Percentiles rank a stretch among this genome's conserved stretches.
Conservation (phyloP, 2,888 invertebrate species). For the Xestoiulus laeticollis region DNA sequence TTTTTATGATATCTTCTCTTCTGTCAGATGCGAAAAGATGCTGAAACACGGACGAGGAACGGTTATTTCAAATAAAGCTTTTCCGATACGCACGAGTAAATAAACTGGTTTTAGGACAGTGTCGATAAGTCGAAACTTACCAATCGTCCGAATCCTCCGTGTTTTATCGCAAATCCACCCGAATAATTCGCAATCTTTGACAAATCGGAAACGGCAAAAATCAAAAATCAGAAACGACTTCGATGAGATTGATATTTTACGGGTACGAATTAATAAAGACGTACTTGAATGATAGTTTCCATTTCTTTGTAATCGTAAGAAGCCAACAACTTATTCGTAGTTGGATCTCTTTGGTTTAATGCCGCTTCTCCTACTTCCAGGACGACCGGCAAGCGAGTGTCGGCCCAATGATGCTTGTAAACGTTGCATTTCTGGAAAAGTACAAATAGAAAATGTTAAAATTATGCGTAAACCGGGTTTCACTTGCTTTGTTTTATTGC, state of each 20-base stretch:
- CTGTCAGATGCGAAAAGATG: constrained; percentile 89
- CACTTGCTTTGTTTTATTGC: constrained; percentile 42
- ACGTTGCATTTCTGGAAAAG: constrained; percentile 73
- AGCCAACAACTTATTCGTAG: constrained; percentile 81
- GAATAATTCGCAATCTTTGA: constrained; percentile 89
- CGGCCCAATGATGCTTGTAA: constrained; percentile 97
- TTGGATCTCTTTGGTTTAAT: constrained; percentile 89
- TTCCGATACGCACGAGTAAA: too few species aligned
- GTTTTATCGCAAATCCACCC: constrained; percentile 91
- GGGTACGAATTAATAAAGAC: background rate
- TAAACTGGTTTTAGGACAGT: too few species aligned
- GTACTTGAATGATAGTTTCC: constrained; percentile 73
- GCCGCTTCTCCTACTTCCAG: constrained; percentile 93
- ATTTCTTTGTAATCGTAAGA: constrained; percentile 88
- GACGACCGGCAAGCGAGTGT: constrained; percentile 84
- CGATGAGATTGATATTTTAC: background rate
- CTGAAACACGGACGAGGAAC: constrained; percentile 63
- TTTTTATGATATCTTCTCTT: constrained; percentile 85
- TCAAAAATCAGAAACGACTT: constrained; percentile 5
- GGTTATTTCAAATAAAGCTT: too few species aligned
- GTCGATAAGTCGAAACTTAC: constrained; percentile 62
- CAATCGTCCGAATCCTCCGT: constrained; percentile 88
- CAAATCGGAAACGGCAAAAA: constrained; percentile 67
- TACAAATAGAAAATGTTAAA: background rate
- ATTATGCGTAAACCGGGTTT: background rate